phyloP scores from a whole-genome alignment of 1,140 invertebrate species.

The Drosophila ogumai region DNA sequence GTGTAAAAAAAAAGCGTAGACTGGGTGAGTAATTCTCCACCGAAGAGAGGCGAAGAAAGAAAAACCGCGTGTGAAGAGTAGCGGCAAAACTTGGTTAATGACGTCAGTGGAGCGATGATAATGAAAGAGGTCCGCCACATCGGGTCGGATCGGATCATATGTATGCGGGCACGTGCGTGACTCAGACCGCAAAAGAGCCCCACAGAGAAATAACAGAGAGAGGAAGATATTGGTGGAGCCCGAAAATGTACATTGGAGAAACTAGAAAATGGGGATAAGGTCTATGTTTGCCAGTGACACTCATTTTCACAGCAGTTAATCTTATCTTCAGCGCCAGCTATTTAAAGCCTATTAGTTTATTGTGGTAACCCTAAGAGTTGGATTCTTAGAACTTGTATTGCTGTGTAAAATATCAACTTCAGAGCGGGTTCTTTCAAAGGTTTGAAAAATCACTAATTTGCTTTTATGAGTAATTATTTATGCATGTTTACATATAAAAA shows the following conservation, averaged over 20 bases:
- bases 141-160: constrained; percentile 48
- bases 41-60: constrained; percentile 18
- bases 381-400: not conserved
- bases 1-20: constrained; percentile 1
- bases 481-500: not conserved
- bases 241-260: constrained; percentile 5
- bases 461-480: not conserved
- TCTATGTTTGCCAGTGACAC: constrained; percentile 21
- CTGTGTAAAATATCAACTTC: not conserved
- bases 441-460: not conserved
- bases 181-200: constrained; percentile 39
- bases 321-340: constrained; percentile 13
- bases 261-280: not conserved
- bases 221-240: constrained; percentile 5
- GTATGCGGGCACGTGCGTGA: constrained; percentile 54
- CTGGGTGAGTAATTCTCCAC: constrained; percentile 56
- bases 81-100: constrained; percentile 56
- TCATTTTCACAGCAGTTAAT: constrained; percentile 16
- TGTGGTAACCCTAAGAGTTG: not conserved
- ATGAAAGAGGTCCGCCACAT: constrained; percentile 49
- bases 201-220: not conserved
- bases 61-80: constrained; percentile 21
- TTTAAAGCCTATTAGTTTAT: constrained; percentile 3
- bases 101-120: constrained; percentile 60
- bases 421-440: not conserved